phyloP scores from a whole-genome alignment of 2,113 vertebrate species.

The Octodon degus region DNA sequence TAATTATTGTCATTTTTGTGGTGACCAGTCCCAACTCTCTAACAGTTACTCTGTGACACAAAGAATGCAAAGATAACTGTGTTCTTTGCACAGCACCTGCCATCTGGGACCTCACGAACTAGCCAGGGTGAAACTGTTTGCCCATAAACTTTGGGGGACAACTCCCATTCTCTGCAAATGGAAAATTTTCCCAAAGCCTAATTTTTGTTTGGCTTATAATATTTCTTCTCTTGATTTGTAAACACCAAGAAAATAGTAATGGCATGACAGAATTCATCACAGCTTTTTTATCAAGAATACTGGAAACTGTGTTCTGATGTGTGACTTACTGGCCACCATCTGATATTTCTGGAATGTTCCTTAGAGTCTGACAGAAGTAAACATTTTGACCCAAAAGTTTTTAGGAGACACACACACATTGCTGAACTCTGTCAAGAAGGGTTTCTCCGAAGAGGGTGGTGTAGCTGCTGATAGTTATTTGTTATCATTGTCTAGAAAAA shows the following conservation, averaged over 20 bases:
- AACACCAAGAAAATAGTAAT: not conserved
- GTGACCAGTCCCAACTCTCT: not conserved
- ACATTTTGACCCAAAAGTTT: conserved; percentile 12
- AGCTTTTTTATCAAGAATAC: not conserved
- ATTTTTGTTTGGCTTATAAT: not conserved
- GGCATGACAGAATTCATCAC: not conserved
- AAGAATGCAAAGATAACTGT: not conserved
- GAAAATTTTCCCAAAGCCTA: not conserved
- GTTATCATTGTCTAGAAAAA: not conserved
- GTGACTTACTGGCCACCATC: not conserved
- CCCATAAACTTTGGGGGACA: not conserved
- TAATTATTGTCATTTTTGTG: not conserved
- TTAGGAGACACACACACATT: not conserved
- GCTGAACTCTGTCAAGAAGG: not conserved
- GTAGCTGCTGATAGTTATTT: not conserved
- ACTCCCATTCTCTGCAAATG: not conserved
- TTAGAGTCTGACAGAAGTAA: not conserved
- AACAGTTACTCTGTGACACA: not conserved
- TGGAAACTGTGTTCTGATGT: not conserved
- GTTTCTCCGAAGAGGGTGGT: not conserved
- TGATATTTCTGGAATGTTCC: not conserved
- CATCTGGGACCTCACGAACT: not conserved
- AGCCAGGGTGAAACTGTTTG: not conserved
- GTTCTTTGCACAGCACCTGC: not conserved
- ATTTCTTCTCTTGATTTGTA: conserved; percentile 26